Conservation (phyloP, 2,797 vertebrate genomes). For the Falco peregrinus region DNA sequence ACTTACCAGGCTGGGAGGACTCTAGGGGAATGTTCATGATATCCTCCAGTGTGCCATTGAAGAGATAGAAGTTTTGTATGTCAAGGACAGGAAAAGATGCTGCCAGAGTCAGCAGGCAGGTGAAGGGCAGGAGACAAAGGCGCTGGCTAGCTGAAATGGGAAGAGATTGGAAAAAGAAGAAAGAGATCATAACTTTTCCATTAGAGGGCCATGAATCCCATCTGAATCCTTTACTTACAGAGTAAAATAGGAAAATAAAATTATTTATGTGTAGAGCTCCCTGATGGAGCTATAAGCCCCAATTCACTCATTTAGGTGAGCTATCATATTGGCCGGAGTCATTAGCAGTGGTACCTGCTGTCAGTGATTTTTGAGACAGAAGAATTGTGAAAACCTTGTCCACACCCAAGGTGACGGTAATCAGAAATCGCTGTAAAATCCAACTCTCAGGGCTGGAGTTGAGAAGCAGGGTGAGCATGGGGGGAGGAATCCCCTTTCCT, state of each 20-base stretch:
- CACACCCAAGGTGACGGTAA: background rate
- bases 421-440: background rate
- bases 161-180: background rate
- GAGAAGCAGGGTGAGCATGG: background rate
- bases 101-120: constrained; percentile 28
- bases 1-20: background rate
- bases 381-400: background rate
- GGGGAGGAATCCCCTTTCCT: background rate
- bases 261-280: background rate
- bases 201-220: background rate
- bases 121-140: constrained; percentile 2
- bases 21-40: constrained; percentile 37
- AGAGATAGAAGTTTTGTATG: constrained; percentile 41
- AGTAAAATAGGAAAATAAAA: background rate
- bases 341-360: background rate
- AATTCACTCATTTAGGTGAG: background rate
- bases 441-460: background rate
- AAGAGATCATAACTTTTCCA: background rate
- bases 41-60: constrained; percentile 43
- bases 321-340: background rate
- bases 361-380: background rate
- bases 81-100: constrained; percentile 26
- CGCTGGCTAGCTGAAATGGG: constrained; percentile 14
- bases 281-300: background rate
- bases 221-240: background rate